Base-by-base conservation (phyloP, 92 coral and sea anemone species). In the Plumapathes pennacea region DNA sequence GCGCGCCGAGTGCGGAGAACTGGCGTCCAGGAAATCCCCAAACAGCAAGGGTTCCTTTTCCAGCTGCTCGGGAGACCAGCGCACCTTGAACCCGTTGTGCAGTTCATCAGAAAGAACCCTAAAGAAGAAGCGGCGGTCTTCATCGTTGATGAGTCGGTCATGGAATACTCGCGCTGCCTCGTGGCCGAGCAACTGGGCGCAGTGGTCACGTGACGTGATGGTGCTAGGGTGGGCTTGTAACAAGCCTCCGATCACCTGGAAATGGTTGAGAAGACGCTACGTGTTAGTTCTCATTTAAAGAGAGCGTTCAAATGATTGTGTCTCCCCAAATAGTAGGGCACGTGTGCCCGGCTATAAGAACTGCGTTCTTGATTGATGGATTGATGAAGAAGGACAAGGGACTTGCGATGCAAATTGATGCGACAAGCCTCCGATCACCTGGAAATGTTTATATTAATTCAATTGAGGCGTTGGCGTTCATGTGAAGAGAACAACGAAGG, bases 111-210 rank as follows among this genome's bases (percentile, higher is more conserved):
- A 78, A 34, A 92, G 64, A n/a, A 78, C 69, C 38, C 57, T 43
- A 57, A 59, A 75, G 62, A 89, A 92, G 86, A 69, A 89, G 22
- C 68, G 36, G 1, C 98, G 96, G 72, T 92, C 98, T 27, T 64
- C 85, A 10, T 84, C 78, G 29, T 89, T 73, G 38, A 83, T 77
- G 4, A 92, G 88, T n/a, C 98, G 96, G 41, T 92, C 98, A 57
- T 88, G 89, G 31, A 92, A 92, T 27, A 92, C 95, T 24, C 98
- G 94, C 31, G 92, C 62, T 27, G 87, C 89, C 61, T 92, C 98
- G 62, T 92, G 98, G 24, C 88, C 83, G 29, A 92, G 54, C 24
- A 92, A 64, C 60, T 84, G 81, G 14, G 84, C 83, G 54, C 89
- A 84, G 36, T 84, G 89, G 3, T 92, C 94, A 24, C 92, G 89